These are phyloP conservation scores for Diplodus puntazzo DNA, from an alignment of 2,797 vertebrate genomes.

Conservation along the genomic window DNA sequence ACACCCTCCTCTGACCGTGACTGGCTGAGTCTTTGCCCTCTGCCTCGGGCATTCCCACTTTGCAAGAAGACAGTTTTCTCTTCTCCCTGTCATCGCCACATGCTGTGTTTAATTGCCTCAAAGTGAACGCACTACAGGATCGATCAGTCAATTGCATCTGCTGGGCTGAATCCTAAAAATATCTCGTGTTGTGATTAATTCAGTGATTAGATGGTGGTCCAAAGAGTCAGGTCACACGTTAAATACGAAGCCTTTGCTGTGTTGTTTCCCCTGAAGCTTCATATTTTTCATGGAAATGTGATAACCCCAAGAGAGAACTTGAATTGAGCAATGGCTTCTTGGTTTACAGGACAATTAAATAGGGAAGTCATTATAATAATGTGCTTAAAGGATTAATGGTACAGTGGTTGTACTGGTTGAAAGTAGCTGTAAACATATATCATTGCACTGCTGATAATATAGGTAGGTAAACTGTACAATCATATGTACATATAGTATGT, in stretches of 20 bases:
- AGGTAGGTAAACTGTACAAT: not conserved
- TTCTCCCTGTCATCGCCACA: not conserved
- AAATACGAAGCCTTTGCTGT: not conserved
- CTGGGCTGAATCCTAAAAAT: slow-evolving; percentile 1
- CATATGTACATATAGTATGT: not conserved
- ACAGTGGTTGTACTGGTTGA: not conserved
- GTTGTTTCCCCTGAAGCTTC: not conserved
- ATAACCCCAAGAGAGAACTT: not conserved
- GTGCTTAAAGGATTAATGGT: not conserved
- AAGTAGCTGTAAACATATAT: not conserved
- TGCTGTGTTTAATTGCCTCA: not conserved
- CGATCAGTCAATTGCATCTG: not conserved
- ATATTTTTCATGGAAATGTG: not conserved
- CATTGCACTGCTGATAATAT: not conserved
- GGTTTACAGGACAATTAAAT: not conserved
- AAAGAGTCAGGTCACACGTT: not conserved
- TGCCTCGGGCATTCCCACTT: too few species aligned
- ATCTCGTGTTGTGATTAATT: not conserved
- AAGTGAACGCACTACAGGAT: not conserved
- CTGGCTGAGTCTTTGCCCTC: not conserved
- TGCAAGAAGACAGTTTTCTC: not conserved
- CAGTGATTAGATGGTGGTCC: not conserved
- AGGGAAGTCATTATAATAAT: not conserved
- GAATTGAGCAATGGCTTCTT: too few species aligned
- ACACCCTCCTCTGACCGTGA: not conserved